These are phyloP conservation scores for Geotrypetes seraphini DNA, from an alignment of 2,797 vertebrate species.

Conservation along the genomic window DNA sequence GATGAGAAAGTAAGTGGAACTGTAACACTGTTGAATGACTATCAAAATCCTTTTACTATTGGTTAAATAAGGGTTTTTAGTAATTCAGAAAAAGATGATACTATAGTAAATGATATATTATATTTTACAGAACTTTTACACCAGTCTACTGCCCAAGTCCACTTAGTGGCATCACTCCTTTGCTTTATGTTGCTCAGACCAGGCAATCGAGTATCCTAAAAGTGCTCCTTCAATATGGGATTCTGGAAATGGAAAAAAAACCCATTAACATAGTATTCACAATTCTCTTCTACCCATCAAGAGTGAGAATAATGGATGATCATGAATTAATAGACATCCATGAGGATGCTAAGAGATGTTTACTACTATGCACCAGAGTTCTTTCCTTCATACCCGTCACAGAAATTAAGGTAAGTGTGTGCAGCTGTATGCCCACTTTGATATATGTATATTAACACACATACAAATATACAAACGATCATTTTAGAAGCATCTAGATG, in stretches of 20 bases:
- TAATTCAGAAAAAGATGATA: no score
- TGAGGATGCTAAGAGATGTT: conserved; percentile 29
- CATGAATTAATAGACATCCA: conserved; percentile 18
- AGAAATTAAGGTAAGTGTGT: conserved; percentile 32
- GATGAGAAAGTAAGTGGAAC: no score
- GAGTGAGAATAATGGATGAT: conserved; percentile 27
- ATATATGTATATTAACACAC: no score
- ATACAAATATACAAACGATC: no score
- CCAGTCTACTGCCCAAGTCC: conserved; percentile 38
- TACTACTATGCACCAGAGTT: conserved; percentile 35
- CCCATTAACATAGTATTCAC: conserved; percentile 29
- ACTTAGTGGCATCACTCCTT: conserved; percentile 35
- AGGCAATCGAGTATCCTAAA: conserved; percentile 36
- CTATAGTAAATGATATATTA: background rate
- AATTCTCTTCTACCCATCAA: conserved; percentile 30
- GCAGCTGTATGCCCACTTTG: no score
- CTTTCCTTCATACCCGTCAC: conserved; percentile 22
- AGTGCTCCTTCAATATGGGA: conserved; percentile 38
- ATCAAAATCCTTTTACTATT: no score
- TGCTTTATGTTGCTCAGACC: conserved; percentile 36
- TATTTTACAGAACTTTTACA: conserved; percentile 32
- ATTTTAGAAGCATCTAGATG: no score
- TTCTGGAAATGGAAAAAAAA: conserved; percentile 35
- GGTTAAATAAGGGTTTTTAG: no score
- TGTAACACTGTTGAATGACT: no score